phyloP scores from a whole-genome alignment of 2,797 vertebrate genomes.

The Rhadinocentrus ornatus region DNA sequence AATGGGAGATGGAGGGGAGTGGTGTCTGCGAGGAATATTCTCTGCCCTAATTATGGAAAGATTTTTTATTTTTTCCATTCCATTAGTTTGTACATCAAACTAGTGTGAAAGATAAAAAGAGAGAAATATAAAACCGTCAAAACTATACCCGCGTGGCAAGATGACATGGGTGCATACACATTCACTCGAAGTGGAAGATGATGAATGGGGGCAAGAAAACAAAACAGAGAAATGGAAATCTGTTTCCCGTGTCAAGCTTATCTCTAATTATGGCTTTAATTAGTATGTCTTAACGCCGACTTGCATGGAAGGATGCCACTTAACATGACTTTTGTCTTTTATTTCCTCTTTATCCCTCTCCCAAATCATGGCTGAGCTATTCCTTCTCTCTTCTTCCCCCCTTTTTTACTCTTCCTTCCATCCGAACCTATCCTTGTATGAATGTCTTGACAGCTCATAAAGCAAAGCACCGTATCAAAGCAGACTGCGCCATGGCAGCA shows the following conservation, averaged over 20 bases:
- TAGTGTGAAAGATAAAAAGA: slow-evolving; percentile 31
- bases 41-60: slow-evolving; percentile 56
- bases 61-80: slow-evolving; percentile 20
- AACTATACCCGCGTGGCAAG: slow-evolving; percentile 16
- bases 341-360: slow-evolving; percentile 24
- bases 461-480: slow-evolving; percentile 75
- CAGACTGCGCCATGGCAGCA: slow-evolving; percentile 62
- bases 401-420: slow-evolving; percentile 23
- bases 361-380: slow-evolving; percentile 44
- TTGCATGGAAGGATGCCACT: slow-evolving; percentile 71
- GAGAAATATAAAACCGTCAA: slow-evolving; percentile 52
- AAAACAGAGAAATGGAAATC: slow-evolving; percentile 42
- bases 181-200: slow-evolving; percentile 39
- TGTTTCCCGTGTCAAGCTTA: slow-evolving; percentile 71
- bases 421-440: slow-evolving; percentile 40
- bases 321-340: slow-evolving; percentile 63
- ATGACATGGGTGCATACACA: slow-evolving; percentile 44
- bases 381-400: neutral
- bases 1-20: slow-evolving; percentile 26
- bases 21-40: slow-evolving; percentile 39
- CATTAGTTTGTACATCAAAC: slow-evolving; percentile 52
- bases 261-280: slow-evolving; percentile 83
- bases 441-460: slow-evolving; percentile 77
- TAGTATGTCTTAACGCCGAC: slow-evolving; percentile 73
- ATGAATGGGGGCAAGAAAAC: slow-evolving; percentile 6